phyloP scores from a whole-genome alignment of 2,888 invertebrate genomes.

The Pomacea canaliculata region DNA sequence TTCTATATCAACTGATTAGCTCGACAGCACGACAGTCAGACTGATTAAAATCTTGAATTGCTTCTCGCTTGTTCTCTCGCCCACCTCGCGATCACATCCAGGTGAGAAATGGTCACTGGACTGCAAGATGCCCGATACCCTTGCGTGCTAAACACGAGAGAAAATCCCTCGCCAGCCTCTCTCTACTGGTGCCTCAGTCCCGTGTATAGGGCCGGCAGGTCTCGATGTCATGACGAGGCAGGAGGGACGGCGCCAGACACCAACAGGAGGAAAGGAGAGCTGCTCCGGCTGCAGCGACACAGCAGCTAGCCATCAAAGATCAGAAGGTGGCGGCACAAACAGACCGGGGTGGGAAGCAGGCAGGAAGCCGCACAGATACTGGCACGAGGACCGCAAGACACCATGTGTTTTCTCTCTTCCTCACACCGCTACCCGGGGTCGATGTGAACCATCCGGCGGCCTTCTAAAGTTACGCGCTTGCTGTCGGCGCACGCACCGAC shows the following conservation, averaged over 20 bases:
- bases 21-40: too few relatives aligned
- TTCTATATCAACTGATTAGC: too few relatives aligned
- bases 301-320: neutral
- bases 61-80: too few relatives aligned
- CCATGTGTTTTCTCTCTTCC: constrained; percentile 1
- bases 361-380: neutral
- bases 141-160: too few relatives aligned
- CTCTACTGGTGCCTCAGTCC: too few relatives aligned
- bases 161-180: too few relatives aligned
- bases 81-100: too few relatives aligned
- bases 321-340: neutral
- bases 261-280: neutral
- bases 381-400: neutral
- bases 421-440: neutral
- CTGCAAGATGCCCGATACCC: too few relatives aligned
- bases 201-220: too few relatives aligned
- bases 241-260: neutral
- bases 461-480: neutral
- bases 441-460: neutral
- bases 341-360: neutral
- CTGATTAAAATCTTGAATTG: too few relatives aligned
- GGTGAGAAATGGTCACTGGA: too few relatives aligned
- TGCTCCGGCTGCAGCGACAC: neutral
- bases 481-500: too few relatives aligned
- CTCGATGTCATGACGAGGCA: neutral